A percentile compares a stretch with the other conserved stretches of the same genome.
Evolutionary conservation across 2,113 vertebrate genomes (phyloP).

Genomic region (Notothenia rossii): DNA sequence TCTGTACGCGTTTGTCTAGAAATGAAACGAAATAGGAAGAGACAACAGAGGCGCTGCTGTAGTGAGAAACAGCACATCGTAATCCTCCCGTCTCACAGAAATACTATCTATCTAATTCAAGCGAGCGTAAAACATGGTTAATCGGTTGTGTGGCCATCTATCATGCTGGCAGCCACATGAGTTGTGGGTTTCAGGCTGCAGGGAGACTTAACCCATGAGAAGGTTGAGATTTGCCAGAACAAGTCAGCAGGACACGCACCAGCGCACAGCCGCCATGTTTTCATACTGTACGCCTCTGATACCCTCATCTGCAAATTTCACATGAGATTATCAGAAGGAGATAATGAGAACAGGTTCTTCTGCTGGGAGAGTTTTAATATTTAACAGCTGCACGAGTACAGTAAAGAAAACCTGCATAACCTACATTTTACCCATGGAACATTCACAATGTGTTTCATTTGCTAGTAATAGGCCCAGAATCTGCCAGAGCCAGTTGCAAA

Average conservation of each 20-base stretch:
- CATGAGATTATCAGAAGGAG: constrained; percentile 1
- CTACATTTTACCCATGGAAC: neutral
- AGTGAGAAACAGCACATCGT: constrained; percentile 31
- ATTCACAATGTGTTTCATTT: neutral
- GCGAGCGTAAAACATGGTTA: constrained; percentile 65
- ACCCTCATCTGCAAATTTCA: constrained; percentile 23
- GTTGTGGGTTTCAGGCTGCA: constrained; percentile 26
- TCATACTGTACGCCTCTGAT: neutral
- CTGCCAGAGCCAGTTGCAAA: neutral
- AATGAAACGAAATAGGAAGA: constrained; percentile 20
- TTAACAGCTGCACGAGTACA: neutral
- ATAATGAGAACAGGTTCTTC: constrained; percentile 10
- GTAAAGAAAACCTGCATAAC: neutral
- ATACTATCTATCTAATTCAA: constrained; percentile 66
- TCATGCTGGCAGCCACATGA: constrained; percentile 60
- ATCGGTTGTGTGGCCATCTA: constrained; percentile 64
- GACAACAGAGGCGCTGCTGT: constrained; percentile 26
- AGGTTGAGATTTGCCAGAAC: constrained; percentile 40
- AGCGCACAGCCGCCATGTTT: neutral
- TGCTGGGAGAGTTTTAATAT: constrained; percentile 3
- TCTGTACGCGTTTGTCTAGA: constrained; percentile 18
- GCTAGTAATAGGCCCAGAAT: neutral
- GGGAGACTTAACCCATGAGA: constrained; percentile 21
- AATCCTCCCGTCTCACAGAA: constrained; percentile 55
- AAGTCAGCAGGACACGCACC: constrained; percentile 27